A percentile compares a stretch with the other conserved stretches of the same genome.
These are phyloP conservation scores for Heliornis fulica DNA, from an alignment of 2,113 vertebrate genomes.

Conservation along the genomic window DNA sequence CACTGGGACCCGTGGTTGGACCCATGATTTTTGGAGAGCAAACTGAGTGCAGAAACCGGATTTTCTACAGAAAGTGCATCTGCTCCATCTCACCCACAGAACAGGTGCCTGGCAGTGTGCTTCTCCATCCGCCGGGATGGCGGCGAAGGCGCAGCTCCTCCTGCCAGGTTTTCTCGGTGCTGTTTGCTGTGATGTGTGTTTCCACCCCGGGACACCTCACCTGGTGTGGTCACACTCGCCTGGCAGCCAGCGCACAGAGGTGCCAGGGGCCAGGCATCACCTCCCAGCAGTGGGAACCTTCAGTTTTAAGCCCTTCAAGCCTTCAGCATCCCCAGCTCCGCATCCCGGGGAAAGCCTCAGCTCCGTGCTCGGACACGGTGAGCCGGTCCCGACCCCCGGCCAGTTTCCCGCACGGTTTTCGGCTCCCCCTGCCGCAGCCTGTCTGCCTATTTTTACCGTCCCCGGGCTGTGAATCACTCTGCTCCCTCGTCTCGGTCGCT, in stretches of 20 bases:
- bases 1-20: rapidly evolving
- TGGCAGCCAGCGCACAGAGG: rapidly evolving
- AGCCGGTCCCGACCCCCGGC: rapidly evolving
- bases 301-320: not conserved
- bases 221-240: not conserved
- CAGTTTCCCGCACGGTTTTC: rapidly evolving
- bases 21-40: not conserved
- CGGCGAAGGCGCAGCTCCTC: not conserved
- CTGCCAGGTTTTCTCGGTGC: rapidly evolving
- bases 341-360: not conserved
- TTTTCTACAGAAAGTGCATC: not conserved
- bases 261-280: rapidly evolving
- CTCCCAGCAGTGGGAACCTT: rapidly evolving
- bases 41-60: not conserved
- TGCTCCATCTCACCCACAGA: not conserved
- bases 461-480: conserved; percentile 3
- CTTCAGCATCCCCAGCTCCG: not conserved
- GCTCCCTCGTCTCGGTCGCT: not conserved
- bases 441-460: conserved; percentile 3
- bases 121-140: rapidly evolving
- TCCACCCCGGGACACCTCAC: not conserved
- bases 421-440: not conserved
- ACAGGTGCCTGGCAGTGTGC: rapidly evolving
- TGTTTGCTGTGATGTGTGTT: rapidly evolving
- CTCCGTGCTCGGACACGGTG: rapidly evolving